A percentile compares a stretch with the other conserved stretches of the same genome.
phyloP scores from a whole-genome alignment of 2,113 vertebrate species.

The Sterna hirundo region DNA sequence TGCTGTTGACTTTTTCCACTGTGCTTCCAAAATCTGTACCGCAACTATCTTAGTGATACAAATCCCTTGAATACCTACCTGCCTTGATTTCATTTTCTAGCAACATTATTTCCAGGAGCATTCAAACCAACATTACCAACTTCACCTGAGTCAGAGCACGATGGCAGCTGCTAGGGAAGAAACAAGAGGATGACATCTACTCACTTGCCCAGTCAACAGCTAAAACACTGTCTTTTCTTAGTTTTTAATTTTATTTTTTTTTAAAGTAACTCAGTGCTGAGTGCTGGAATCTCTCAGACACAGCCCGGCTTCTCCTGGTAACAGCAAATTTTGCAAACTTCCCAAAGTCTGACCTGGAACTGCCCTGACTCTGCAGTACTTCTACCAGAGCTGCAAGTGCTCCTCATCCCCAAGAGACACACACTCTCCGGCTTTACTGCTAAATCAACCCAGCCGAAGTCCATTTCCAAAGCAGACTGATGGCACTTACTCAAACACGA shows the following conservation, averaged over 20 bases:
- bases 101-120: neutral
- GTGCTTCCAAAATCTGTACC: neutral
- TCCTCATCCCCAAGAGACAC: neutral
- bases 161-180: neutral
- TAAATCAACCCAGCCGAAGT: neutral
- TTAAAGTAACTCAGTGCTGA: neutral
- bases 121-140: neutral
- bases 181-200: neutral
- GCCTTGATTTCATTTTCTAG: neutral
- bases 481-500: neutral
- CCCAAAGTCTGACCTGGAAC: neutral
- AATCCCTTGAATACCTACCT: neutral
- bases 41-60: accelerated
- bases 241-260: too few species aligned
- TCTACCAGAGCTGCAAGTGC: neutral
- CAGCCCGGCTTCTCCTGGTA: neutral
- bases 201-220: neutral
- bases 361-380: neutral
- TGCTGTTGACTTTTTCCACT: neutral
- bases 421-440: neutral
- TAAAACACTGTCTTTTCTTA: neutral
- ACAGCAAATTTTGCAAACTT: neutral
- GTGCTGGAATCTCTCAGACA: neutral
- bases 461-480: neutral
- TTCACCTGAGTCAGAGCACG: neutral